phyloP scores from a whole-genome alignment of 2,888 invertebrate species.

The Muschampia plurimacula region DNA sequence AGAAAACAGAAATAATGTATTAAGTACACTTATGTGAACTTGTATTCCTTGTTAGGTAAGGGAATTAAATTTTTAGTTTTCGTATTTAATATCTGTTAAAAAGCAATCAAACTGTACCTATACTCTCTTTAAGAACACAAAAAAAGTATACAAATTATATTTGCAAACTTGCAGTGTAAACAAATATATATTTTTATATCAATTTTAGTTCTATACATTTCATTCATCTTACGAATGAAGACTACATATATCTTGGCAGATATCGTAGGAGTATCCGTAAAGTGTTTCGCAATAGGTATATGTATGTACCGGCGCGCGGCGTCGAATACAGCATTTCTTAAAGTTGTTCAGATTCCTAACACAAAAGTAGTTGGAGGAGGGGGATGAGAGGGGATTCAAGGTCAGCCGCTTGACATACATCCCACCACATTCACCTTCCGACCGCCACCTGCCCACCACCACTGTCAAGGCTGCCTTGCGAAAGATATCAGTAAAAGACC shows the following conservation, averaged over 20 bases:
- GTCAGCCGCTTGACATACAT: slow-evolving; percentile 77
- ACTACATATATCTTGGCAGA: neutral
- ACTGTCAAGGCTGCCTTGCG: slow-evolving; percentile 82
- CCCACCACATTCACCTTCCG: slow-evolving; percentile 82
- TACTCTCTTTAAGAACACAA: too few relatives aligned
- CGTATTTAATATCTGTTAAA: too few relatives aligned
- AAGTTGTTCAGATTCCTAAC: slow-evolving; percentile 49
- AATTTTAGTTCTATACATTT: neutral
- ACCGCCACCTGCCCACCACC: slow-evolving; percentile 71
- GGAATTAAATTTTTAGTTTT: too few relatives aligned
- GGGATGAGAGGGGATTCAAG: slow-evolving; percentile 78
- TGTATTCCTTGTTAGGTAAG: too few relatives aligned
- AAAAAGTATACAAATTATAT: too few relatives aligned
- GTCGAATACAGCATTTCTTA: slow-evolving; percentile 29
- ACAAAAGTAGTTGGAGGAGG: slow-evolving; percentile 56
- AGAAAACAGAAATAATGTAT: too few relatives aligned
- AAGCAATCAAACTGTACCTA: too few relatives aligned
- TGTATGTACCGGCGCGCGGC: slow-evolving; percentile 12
- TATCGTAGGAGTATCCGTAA: slow-evolving; percentile 6
- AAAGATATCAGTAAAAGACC: slow-evolving; percentile 58
- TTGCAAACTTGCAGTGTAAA: too few relatives aligned
- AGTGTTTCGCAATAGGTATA: neutral
- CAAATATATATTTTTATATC: too few relatives aligned
- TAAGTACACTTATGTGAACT: too few relatives aligned
- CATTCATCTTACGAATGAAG: neutral